Base-by-base conservation (phyloP, 2,888 invertebrate species). In the Chaitophorus viminalis region DNA sequence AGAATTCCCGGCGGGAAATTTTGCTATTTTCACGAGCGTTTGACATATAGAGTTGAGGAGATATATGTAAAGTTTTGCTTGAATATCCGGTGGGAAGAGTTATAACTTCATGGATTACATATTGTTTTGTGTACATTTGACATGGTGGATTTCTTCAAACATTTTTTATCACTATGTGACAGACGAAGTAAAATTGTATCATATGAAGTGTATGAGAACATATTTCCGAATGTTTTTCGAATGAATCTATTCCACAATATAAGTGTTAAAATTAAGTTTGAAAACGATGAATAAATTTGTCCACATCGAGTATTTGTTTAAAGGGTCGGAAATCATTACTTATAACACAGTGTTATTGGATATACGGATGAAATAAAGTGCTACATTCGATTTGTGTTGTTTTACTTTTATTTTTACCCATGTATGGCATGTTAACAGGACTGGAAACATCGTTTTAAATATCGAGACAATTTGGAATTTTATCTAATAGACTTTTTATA, bases 31-130 rank as follows among this genome's bases (percentile, higher is more conserved):
- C 6, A 75, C 33, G n/a, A 39, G 6, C 0, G 21, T 75, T 60
- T 60, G 74, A 60, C 11, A 83, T 54, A 60, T 60, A 33, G 29
- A 74, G 54, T 54, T 36, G 21, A 82, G 33, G 21, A 82, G 33
- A 60, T 54, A 52, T 72, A 33, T 52, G 17, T 14, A 52, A 82
- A 60, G 54, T 83, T 74, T 83, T 1, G 36, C 17, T 21, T 18
- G 18, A 25, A 54, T 36, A 11, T 83, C 11, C 74, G 74, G 36
- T 11, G 74, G 36, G 36, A 39, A 36, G 36, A 74, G 36, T 29
- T 39, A 14, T 65, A n/a, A n/a, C 21, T 29, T 21, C 39, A 18
- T 25, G 5, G 5, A 65, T 60, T 83, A 46, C 3, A 60, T 1
- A 21, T 0, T 60, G 31, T 70, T 5, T 1, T 77, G 18, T 29